phyloP scores from a whole-genome alignment of 1,140 invertebrate genomes.

The Rhopalosiphum padi region DNA sequence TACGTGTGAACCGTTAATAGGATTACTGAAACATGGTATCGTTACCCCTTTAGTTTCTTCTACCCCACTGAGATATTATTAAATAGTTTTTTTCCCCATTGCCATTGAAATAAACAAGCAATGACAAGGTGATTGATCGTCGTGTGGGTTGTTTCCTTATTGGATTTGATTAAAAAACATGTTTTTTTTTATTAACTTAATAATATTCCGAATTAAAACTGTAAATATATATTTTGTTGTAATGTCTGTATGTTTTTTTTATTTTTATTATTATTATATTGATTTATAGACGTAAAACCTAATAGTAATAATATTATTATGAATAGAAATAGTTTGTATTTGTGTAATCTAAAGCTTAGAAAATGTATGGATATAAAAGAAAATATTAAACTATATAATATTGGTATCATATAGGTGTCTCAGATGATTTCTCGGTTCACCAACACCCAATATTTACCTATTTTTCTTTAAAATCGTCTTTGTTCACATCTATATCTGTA shows the following conservation, averaged over 20 bases:
- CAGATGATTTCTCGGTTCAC: no score
- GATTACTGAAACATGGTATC: slow-evolving; percentile 25
- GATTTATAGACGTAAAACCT: neutral
- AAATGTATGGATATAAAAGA: no score
- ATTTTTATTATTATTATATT: neutral
- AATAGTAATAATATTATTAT: neutral
- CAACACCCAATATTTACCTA: no score
- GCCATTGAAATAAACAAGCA: slow-evolving; percentile 24
- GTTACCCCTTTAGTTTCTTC: slow-evolving; percentile 39
- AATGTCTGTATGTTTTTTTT: neutral
- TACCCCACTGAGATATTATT: slow-evolving; percentile 44
- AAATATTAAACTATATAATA: no score
- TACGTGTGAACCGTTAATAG: slow-evolving; percentile 26
- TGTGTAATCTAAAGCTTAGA: no score
- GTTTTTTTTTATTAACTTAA: slow-evolving; percentile 19
- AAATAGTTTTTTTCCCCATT: neutral
- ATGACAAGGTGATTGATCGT: slow-evolving; percentile 38
- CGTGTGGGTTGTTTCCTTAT: slow-evolving; percentile 30
- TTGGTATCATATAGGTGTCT: no score
- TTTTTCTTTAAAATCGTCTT: no score
- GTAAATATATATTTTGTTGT: neutral
- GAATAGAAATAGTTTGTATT: no score
- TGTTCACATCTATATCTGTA: no score
- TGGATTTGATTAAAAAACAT: slow-evolving; percentile 42
- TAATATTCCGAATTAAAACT: slow-evolving; percentile 29